A percentile compares a stretch with the other conserved stretches of the same genome.
These are phyloP conservation scores for Myiotriccus ornatus DNA, from an alignment of 2,797 vertebrate genomes.

Conservation along the genomic window DNA sequence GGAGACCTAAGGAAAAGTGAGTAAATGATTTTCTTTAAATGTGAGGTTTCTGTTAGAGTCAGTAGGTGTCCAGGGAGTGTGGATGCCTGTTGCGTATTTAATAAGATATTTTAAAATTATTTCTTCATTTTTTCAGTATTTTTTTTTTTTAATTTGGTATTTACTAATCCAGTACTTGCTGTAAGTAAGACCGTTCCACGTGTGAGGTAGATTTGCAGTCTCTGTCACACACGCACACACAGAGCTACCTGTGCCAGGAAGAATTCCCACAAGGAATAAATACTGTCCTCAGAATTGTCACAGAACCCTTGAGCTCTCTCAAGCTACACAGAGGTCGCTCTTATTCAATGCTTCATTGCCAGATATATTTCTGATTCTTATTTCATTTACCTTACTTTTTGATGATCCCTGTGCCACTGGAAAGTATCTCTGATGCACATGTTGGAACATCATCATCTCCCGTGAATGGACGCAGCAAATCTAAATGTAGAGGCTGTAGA, in stretches of 20 bases:
- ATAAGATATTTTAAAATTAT: background rate
- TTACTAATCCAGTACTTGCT: background rate
- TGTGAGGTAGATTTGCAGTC: background rate
- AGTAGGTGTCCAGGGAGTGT: background rate
- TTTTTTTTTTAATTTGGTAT: background rate
- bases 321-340: background rate
- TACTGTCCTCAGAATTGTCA: background rate
- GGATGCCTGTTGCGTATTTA: background rate
- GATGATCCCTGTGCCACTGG: background rate
- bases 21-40: background rate
- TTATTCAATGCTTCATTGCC: background rate
- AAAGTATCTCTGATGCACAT: background rate
- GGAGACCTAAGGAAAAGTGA: background rate
- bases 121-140: background rate
- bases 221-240: background rate
- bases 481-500: background rate
- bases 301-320: rapidly evolving
- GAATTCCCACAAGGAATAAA: background rate
- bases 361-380: background rate
- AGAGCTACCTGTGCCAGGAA: background rate
- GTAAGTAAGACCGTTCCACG: background rate
- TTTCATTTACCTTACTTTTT: background rate
- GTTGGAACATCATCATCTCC: background rate
- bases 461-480: background rate
- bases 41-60: background rate